Evolutionary conservation across 2,888 invertebrate genomes (phyloP).

Genomic region (Oeneis ivallda): DNA sequence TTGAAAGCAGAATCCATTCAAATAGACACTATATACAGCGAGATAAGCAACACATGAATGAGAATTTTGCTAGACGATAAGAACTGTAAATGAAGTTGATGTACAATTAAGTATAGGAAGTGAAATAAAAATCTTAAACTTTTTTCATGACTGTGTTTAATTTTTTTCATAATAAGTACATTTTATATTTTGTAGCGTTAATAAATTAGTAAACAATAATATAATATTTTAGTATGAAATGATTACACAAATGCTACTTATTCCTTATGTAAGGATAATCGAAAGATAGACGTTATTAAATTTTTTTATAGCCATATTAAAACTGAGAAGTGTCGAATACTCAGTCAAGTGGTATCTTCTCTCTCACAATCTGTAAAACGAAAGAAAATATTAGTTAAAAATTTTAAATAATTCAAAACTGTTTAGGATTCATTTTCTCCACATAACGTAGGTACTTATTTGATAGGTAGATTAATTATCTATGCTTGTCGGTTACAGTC

Average conservation of each 20-base stretch:
- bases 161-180: constrained; percentile 16
- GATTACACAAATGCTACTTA: constrained; percentile 37
- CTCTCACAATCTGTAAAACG: constrained; percentile 85
- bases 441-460: no score
- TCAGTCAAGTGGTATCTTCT: constrained; percentile 88
- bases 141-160: constrained; percentile 10
- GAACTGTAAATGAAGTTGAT: neutral
- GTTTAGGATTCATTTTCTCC: no score
- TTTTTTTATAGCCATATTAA: no score
- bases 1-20: constrained; percentile 92
- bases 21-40: constrained; percentile 95
- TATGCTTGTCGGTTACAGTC: no score
- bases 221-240: constrained; percentile 21
- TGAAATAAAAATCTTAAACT: constrained; percentile 12
- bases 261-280: neutral
- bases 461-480: no score
- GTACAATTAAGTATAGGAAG: neutral
- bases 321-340: constrained; percentile 7
- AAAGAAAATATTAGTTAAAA: constrained; percentile 12
- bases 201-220: constrained; percentile 2
- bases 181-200: constrained; percentile 12
- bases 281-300: constrained; percentile 5
- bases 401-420: no score
- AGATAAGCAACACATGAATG: constrained; percentile 89
- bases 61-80: constrained; percentile 89